Evolutionary conservation across 2,888 invertebrate genomes (phyloP).

Genomic region (Colostygia pectinataria): DNA sequence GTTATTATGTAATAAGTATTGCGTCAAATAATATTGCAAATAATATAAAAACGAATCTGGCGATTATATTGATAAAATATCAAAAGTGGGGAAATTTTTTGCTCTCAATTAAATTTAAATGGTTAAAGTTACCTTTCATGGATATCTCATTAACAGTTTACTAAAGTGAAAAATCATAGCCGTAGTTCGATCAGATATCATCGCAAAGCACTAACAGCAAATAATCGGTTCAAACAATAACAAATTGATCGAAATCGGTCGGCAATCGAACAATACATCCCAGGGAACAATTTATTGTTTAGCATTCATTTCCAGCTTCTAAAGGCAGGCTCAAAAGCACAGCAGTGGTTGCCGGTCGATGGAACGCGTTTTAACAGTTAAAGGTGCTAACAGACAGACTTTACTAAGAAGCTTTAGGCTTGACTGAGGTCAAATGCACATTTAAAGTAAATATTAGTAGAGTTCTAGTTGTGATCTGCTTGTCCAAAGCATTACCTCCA

Average conservation of each 20-base stretch:
- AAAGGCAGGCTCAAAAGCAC: constrained; percentile 21
- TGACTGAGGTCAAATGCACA: background rate
- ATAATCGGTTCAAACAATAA: constrained; percentile 61
- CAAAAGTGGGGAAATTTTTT: no score
- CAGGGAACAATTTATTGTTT: constrained; percentile 44
- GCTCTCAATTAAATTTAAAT: background rate
- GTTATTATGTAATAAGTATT: no score
- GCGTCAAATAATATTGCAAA: no score
- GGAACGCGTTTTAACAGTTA: constrained; percentile 1
- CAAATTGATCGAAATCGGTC: constrained; percentile 55
- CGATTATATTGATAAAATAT: no score
- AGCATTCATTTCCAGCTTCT: constrained; percentile 44
- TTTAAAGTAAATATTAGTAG: background rate
- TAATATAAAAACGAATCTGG: no score
- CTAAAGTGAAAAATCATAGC: constrained; percentile 16
- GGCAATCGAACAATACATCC: constrained; percentile 31
- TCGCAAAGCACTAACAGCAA: constrained; percentile 42
- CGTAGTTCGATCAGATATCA: constrained; percentile 16
- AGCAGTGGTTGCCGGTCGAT: constrained; percentile 13
- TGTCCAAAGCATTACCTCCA: no score
- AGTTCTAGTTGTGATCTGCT: no score
- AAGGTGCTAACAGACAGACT: constrained; percentile 3
- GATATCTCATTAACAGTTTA: constrained; percentile 14
- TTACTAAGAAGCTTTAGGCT: no score
- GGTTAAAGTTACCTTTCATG: background rate